Evolutionary conservation across 2,888 invertebrate species (phyloP), one percentile per base, ranked within the genome.

Genomic region (Conops quadrifasciatus): DNA sequence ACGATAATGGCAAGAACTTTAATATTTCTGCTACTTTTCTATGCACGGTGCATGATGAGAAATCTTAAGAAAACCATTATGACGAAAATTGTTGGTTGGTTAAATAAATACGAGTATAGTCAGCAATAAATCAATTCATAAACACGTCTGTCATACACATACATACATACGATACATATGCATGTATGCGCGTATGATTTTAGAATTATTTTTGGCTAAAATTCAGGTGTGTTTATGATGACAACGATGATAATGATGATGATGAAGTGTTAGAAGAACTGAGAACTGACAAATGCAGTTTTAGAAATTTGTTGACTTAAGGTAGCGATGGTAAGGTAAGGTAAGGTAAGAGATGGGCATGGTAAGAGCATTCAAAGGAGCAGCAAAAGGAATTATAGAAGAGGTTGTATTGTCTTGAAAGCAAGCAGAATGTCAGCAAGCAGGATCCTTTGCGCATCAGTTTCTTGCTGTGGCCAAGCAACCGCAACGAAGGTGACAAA

Each of bases 71-170:
- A 26, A 28, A 5, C 58, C 21, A 49, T 56, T 19, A 30, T n/a
- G 58, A 56, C 58, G 71, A 36, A 36, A 36, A 36, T 36, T 36
- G 5, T 36, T 36, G 36, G 71, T 49, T 70, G 77, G 77, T 78
- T 79, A 76, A 75, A 75, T 80, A 80, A 75, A 77, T n/a, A n/a
- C n/a, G n/a, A n/a, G n/a, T n/a, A n/a, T n/a, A n/a, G 81, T 78
- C 78, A 81, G 74, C 75, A 77, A 78, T 80, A 79, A 80, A 80
- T 80, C 79, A 80, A 75, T 73, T 70, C 69, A 60, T 53, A n/a
- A 43, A 56, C 53, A 56, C 47, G 58, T n/a, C n/a, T n/a, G n/a
- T n/a, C n/a, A n/a, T n/a, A n/a, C n/a, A n/a, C 56, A 16, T 24
- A 36, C 65, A 49, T 26, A 30, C 36, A 7, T 36, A 36, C 36